Conservation (phyloP, 2,888 invertebrate genomes). For the Belgica antarctica region DNA sequence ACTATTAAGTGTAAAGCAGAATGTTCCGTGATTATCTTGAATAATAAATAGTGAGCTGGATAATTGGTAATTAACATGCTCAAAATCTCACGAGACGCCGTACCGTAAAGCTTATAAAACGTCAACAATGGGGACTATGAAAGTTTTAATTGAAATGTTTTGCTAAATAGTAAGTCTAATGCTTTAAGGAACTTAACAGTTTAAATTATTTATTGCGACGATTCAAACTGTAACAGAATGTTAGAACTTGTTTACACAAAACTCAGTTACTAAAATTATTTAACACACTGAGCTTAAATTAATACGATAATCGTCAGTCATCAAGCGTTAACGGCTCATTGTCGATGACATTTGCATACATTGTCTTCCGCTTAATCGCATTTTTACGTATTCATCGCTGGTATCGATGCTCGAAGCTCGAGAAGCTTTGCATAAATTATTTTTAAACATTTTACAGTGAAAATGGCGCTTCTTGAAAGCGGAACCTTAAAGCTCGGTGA, state of each 20-base stretch:
- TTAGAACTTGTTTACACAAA: neutral
- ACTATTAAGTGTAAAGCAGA: neutral
- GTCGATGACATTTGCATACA: neutral
- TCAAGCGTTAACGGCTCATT: neutral
- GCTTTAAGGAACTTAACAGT: neutral
- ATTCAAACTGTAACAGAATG: slow-evolving; percentile 1
- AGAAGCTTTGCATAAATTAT: slow-evolving; percentile 2
- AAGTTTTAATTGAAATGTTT: neutral
- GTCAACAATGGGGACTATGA: neutral
- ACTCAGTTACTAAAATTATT: neutral
- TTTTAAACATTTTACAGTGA: too few relatives aligned
- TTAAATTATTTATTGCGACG: neutral
- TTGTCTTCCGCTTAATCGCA: neutral
- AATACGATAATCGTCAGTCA: neutral
- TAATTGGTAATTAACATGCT: neutral
- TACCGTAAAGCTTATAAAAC: neutral
- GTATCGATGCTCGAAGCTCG: neutral
- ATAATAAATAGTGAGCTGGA: slow-evolving; percentile 1
- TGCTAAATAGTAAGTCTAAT: neutral
- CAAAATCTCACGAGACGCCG: slow-evolving; percentile 4
- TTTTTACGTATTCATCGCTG: neutral
- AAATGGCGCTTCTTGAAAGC: too few relatives aligned
- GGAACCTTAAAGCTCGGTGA: too few relatives aligned
- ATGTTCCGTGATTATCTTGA: neutral
- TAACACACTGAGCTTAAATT: too few relatives aligned